Evolutionary conservation across 2,113 vertebrate genomes (phyloP), one percentile per base, ranked within the genome.

Genomic region (Microcebus murinus): DNA sequence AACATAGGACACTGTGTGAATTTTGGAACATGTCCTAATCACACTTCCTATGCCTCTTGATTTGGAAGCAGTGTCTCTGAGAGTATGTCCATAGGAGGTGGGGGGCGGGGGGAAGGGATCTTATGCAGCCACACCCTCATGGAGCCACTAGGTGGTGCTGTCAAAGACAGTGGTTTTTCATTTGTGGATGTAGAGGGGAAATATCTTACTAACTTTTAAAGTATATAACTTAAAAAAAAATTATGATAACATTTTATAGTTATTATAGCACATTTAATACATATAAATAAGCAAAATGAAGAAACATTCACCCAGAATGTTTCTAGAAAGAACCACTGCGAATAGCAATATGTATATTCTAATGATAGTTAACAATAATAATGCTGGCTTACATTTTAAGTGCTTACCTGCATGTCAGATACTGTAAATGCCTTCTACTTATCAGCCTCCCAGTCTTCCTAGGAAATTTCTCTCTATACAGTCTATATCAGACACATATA

Each of bases 101-200:
- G 27, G 6, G 12, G 27, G n/a, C n/a, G 3, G 6, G 12, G 27
- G 6, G 27, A 48, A 77, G 23, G 31, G 7, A 17, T 48, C 39
- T 91, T 63, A 27, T 61, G 52, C 65, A 8, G 74, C 36, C 21
- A 45, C 25, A 29, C 11, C 80, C n/a, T 10, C 4, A 48, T 17
- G 8, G 21, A 76, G 39, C 76, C 88, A 73, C 94, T 85, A 95
- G 96, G 71, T 82, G 92, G 92, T 48, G 87, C 87, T 87, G 70
- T 95, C n/a, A 63, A 61, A 92, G 90, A 73, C n/a, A 39, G 42
- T 82, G 65, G 57, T 45, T 79, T 87, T 87, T 65, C 52, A 39
- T 80, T 57, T 73, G 86, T 61, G 65, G 52, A 68, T 93, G 77
- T 73, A n/a, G 70, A 88, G 25, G 67, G 57, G 27, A 77, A 70